phyloP scores from a whole-genome alignment of 2,113 vertebrate species.

The Coptodon rendalli region DNA sequence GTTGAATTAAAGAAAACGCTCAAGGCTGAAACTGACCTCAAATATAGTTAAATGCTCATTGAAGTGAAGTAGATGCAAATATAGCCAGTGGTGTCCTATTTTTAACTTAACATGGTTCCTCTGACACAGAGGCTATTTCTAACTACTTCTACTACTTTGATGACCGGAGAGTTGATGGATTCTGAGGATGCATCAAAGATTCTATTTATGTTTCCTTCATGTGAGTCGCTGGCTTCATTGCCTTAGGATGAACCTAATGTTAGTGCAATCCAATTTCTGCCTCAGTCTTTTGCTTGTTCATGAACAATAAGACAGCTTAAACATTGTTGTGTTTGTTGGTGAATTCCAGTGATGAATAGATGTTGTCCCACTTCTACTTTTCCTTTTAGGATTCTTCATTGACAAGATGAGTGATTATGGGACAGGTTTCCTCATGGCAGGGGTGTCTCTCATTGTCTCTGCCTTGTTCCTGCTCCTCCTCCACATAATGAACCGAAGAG shows the following conservation, averaged over 20 bases:
- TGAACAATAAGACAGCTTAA: not conserved
- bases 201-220: conserved; percentile 20
- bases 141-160: conserved; percentile 20
- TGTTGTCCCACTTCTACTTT: not conserved
- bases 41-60: conserved; percentile 3
- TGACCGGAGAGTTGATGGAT: conserved; percentile 14
- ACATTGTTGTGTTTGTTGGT: not conserved
- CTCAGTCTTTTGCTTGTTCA: not conserved
- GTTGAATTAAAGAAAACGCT: not conserved
- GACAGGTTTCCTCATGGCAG: conserved; percentile 56
- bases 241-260: not conserved
- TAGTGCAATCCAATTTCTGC: not conserved
- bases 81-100: conserved; percentile 12
- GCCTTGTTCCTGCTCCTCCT: conserved; percentile 57
- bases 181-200: conserved; percentile 22
- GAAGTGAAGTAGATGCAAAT: not conserved
- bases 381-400: conserved; percentile 55
- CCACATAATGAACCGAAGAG: conserved; percentile 31
- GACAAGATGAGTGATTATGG: conserved; percentile 60
- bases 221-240: not conserved
- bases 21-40: not conserved
- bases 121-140: conserved; percentile 22
- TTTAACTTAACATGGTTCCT: conserved; percentile 8
- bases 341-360: not conserved
- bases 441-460: conserved; percentile 49